Percentiles rank a stretch among this genome's conserved stretches.
Evolutionary conservation across 2,888 invertebrate species (phyloP).

Genomic region (Callimorpha dominula): DNA sequence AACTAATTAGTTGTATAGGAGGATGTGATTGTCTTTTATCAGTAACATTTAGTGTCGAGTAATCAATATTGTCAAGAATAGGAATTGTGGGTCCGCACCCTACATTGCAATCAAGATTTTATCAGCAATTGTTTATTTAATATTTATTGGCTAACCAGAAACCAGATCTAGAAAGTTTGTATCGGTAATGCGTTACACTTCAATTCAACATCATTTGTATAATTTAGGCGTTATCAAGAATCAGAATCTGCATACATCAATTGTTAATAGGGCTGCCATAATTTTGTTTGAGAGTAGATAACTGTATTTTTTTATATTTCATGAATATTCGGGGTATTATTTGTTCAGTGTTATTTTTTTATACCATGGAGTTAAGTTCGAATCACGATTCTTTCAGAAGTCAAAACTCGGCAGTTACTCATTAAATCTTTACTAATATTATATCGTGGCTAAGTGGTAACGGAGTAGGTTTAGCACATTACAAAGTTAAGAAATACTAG

Average conservation of each 20-base stretch:
- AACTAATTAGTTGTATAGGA: too few species aligned
- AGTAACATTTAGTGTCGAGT: not conserved
- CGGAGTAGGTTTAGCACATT: too few species aligned
- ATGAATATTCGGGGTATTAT: too few species aligned
- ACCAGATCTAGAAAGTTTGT: conserved; percentile 20
- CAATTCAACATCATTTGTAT: conserved; percentile 32
- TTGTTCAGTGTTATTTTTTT: too few species aligned
- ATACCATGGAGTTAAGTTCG: too few species aligned
- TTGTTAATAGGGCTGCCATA: conserved; percentile 27
- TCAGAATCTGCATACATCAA: conserved; percentile 34
- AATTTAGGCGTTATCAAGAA: conserved; percentile 31
- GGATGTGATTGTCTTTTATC: too few species aligned
- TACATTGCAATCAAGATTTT: conserved; percentile 7
- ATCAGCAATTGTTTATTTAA: conserved; percentile 12
- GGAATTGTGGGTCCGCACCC: not conserved
- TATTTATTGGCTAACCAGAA: conserved; percentile 14
- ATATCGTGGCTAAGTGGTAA: too few species aligned
- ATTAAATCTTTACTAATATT: too few species aligned
- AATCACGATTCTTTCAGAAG: too few species aligned
- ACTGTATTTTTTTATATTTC: not conserved
- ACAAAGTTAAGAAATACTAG: too few species aligned
- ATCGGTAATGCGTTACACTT: conserved; percentile 26
- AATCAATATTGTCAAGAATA: not conserved
- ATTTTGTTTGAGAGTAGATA: not conserved
- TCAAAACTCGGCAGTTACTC: too few species aligned